Percentiles rank a stretch among this genome's conserved stretches.
Conservation (phyloP, 2,113 vertebrate species). For the Alethe castanea region DNA sequence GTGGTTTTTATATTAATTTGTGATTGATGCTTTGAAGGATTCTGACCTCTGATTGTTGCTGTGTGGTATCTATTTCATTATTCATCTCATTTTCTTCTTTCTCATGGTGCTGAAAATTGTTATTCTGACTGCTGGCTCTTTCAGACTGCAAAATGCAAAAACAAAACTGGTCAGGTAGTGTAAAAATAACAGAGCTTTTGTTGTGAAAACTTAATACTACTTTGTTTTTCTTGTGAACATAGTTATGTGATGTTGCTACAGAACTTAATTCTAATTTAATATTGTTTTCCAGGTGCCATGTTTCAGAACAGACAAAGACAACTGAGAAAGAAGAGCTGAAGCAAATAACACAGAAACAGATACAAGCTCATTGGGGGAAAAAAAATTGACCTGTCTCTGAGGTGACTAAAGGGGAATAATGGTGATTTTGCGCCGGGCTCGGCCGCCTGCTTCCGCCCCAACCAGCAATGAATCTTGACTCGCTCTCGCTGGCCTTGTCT, state of each 20-base stretch:
- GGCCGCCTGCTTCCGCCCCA: conserved; percentile 99
- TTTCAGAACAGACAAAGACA: conserved; percentile 82
- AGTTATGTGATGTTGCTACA: neutral
- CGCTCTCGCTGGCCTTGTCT: conserved; percentile 99
- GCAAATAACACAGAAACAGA: conserved; percentile 73
- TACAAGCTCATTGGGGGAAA: conserved; percentile 84
- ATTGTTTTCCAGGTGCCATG: conserved; percentile 85
- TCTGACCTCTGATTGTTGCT: neutral
- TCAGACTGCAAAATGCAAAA: neutral
- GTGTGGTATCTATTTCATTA: neutral
- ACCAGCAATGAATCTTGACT: conserved; percentile 99
- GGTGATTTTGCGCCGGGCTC: conserved; percentile 99
- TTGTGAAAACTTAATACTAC: neutral
- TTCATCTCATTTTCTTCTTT: neutral
- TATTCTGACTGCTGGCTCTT: neutral
- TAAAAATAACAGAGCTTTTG: neutral
- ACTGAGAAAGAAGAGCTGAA: conserved; percentile 78
- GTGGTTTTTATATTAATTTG: neutral
- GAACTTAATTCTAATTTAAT: neutral
- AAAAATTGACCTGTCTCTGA: conserved; percentile 97
- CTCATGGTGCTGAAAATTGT: neutral
- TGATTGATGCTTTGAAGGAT: neutral
- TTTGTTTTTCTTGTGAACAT: neutral
- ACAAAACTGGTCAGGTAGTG: neutral
- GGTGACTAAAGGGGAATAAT: conserved; percentile 99